phyloP scores from a whole-genome alignment of 2,797 vertebrate species.

The Saxicola maurus region DNA sequence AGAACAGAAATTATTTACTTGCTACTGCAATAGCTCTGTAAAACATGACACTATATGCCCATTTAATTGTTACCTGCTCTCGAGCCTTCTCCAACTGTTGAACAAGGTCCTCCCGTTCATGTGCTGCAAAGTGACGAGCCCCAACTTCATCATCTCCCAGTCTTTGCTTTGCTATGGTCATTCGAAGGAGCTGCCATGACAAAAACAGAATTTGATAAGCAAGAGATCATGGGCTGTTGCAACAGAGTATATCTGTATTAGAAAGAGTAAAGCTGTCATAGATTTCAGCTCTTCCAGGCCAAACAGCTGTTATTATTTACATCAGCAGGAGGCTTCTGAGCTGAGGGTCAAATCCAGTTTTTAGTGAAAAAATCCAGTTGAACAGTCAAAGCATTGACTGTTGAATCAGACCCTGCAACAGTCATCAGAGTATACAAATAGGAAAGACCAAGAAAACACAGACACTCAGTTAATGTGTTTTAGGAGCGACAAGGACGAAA shows the following conservation, averaged over 20 bases:
- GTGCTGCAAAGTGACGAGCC: slow-evolving; percentile 88
- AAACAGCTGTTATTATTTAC: slow-evolving; percentile 5
- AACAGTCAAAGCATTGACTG: not conserved
- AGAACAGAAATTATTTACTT: not conserved
- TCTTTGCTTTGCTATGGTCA: slow-evolving; percentile 97
- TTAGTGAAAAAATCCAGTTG: not conserved
- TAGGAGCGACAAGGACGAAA: not conserved
- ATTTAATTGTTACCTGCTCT: slow-evolving; percentile 79
- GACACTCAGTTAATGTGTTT: not conserved
- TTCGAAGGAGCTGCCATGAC: slow-evolving; percentile 85
- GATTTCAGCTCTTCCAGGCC: not conserved
- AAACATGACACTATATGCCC: not conserved
- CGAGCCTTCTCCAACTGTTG: slow-evolving; percentile 88
- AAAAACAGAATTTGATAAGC: not conserved
- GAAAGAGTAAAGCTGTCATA: not conserved
- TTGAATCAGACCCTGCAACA: not conserved
- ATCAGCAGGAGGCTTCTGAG: not conserved
- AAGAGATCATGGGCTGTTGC: not conserved
- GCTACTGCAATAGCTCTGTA: not conserved
- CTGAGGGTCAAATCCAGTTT: not conserved
- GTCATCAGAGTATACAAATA: not conserved
- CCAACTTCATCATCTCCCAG: slow-evolving; percentile 94
- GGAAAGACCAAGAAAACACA: not conserved
- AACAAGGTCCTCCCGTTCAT: slow-evolving; percentile 93
- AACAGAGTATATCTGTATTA: not conserved